Conservation (phyloP, 2,797 vertebrate genomes). For the Lagocephalus sceleratus region DNA sequence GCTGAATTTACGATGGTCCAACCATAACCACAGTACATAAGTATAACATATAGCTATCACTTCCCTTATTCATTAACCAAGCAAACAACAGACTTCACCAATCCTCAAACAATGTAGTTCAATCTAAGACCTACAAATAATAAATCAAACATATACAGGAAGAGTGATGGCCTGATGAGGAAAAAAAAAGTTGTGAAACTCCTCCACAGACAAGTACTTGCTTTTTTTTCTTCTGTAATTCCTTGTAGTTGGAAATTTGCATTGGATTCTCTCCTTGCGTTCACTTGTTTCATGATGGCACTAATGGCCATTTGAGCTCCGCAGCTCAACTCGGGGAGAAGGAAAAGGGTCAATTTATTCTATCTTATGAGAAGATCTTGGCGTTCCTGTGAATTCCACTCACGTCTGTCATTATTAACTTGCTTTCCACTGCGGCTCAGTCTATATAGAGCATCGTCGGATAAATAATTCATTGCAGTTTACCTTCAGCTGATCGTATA, state of each 20-base stretch:
- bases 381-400: conserved; percentile 16
- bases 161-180: conserved; percentile 7
- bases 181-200: conserved; percentile 10
- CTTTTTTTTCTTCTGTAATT: conserved; percentile 33
- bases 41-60: too few species aligned
- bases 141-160: conserved; percentile 11
- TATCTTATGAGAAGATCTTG: conserved; percentile 27
- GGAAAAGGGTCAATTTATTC: conserved; percentile 50
- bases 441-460: conserved; percentile 11
- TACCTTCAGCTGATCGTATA: conserved; percentile 6
- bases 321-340: conserved; percentile 20
- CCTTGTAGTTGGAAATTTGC: conserved; percentile 41
- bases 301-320: conserved; percentile 38
- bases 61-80: too few species aligned
- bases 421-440: conserved; percentile 18
- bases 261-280: conserved; percentile 28
- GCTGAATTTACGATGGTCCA: too few species aligned
- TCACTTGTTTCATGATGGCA: conserved; percentile 37
- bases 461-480: conserved; percentile 1
- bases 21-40: too few species aligned
- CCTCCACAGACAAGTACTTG: conserved; percentile 9
- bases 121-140: background rate
- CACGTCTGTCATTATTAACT: conserved; percentile 23
- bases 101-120: too few species aligned
- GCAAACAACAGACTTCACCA: too few species aligned